A percentile compares a stretch with the other conserved stretches of the same genome.
phyloP scores from a whole-genome alignment of 2,113 vertebrate species.

The Cisticola juncidis region DNA sequence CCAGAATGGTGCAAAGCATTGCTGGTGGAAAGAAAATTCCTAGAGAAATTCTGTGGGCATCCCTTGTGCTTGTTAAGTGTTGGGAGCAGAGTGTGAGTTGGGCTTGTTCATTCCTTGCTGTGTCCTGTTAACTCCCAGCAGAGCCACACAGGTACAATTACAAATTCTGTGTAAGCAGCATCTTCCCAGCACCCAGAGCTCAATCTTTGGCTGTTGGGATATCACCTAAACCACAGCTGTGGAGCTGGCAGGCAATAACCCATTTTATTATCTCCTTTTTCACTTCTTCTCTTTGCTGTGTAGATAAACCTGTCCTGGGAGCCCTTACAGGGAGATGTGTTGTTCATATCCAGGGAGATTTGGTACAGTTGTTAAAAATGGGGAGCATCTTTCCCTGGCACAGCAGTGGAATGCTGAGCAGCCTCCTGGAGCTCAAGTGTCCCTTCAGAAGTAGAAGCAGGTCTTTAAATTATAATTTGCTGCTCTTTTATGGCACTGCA shows the following conservation, averaged over 20 bases:
- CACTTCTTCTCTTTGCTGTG: background rate
- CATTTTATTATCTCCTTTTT: background rate
- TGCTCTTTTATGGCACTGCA: background rate
- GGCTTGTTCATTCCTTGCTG: background rate
- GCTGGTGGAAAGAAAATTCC: background rate
- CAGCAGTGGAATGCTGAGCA: background rate
- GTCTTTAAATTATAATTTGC: background rate
- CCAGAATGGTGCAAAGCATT: background rate
- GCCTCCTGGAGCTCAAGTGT: background rate
- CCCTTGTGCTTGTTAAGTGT: background rate
- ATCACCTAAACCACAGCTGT: background rate
- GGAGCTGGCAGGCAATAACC: background rate
- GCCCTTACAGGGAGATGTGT: background rate
- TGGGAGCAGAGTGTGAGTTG: background rate
- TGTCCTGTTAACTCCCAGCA: background rate
- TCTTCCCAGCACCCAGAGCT: background rate
- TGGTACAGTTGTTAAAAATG: background rate
- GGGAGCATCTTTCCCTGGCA: background rate
- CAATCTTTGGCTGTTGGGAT: background rate
- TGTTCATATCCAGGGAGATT: background rate
- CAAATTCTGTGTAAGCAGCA: background rate
- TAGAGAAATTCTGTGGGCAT: fast-evolving
- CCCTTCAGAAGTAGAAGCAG: background rate
- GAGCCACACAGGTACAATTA: fast-evolving
- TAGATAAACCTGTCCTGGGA: background rate